phyloP scores from a whole-genome alignment of 2,888 invertebrate species.

The Agriopis aurantiaria region DNA sequence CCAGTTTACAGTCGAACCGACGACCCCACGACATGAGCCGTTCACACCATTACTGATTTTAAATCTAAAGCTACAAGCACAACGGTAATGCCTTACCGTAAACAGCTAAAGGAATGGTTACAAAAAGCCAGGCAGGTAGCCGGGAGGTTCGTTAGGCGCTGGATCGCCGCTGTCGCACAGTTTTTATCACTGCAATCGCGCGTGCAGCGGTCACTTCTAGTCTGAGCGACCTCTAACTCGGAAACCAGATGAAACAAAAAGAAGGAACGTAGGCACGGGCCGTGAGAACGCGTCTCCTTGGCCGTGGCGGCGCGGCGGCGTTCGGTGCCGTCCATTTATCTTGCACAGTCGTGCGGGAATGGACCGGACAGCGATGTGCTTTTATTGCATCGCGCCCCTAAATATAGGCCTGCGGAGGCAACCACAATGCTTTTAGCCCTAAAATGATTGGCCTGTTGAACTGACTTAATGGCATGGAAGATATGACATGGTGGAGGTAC shows the following conservation, averaged over 20 bases:
- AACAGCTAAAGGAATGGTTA: slow-evolving; percentile 54
- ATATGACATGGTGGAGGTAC: slow-evolving; percentile 37
- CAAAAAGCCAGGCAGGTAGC: slow-evolving; percentile 66
- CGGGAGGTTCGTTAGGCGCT: slow-evolving; percentile 68
- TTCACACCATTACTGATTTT: slow-evolving; percentile 61
- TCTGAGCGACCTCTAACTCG: slow-evolving; percentile 82
- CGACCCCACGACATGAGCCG: slow-evolving; percentile 57
- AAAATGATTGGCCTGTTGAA: slow-evolving; percentile 69
- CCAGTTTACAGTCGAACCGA: slow-evolving; percentile 63
- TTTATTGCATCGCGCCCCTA: slow-evolving; percentile 84
- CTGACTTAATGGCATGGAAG: slow-evolving; percentile 59
- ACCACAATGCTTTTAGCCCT: slow-evolving; percentile 73
- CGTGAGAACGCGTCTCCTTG: slow-evolving; percentile 84
- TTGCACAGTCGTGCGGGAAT: slow-evolving; percentile 85
- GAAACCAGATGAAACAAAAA: slow-evolving; percentile 82
- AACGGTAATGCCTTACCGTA: slow-evolving; percentile 57
- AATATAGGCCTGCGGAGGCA: slow-evolving; percentile 80
- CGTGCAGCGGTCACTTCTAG: slow-evolving; percentile 80
- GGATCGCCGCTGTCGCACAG: slow-evolving; percentile 65
- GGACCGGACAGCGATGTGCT: slow-evolving; percentile 80
- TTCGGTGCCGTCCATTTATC: slow-evolving; percentile 81
- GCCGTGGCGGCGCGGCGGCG: slow-evolving; percentile 53
- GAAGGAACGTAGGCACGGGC: slow-evolving; percentile 80
- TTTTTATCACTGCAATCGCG: slow-evolving; percentile 77
- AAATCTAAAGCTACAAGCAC: slow-evolving; percentile 56